Base-by-base conservation (phyloP, 2,888 invertebrate genomes). In the Eurytoma californica region DNA sequence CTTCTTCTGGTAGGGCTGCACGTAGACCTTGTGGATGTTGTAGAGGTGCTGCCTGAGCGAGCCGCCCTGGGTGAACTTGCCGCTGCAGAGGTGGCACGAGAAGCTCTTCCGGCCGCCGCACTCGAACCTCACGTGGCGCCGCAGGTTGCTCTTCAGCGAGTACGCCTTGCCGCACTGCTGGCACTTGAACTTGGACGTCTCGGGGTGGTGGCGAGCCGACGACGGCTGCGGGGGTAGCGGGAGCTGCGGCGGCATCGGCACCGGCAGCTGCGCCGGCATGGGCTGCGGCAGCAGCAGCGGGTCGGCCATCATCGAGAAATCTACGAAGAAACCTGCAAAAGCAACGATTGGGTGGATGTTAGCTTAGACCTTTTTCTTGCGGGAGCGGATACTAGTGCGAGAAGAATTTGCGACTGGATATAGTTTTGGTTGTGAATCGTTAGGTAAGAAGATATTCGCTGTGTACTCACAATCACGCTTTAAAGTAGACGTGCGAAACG, bases 21-120 rank as follows among this genome's bases (percentile, higher is more conserved):
- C 72, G 5, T 85, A 85, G 30, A 86, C 80, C 14, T 85, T 83
- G 80, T 88, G 87, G 3, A 81, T 83, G 24, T 83, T 83, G 18
- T 83, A 58, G 2, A 87, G 81, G 58, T 88, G 88, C 0, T 86
- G 84, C 3, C 87, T 84, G 0, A 88, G 79, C 39, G 84, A 93
- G 88, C 94, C 93, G 90, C 94, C 94, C 91, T 94, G 94, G 80
- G 94, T 94, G 89, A 93, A 94, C 86, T 91, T 92, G 87, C 93
- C 93, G 75, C 92, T 92, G 87, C 95, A 95, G 82, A 91, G 88
- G 83, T 92, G 92, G 88, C 95, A 95, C 1, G 74, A 77, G 61
- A 83, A 84, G 16, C 80, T 82, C 49, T 80, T 80, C 13, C 81
- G 77, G 0, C 84, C 84, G 3, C 82, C 83, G 81, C 91, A 91